phyloP scores from a whole-genome alignment of 2,797 vertebrate genomes.

The Pristis pectinata region DNA sequence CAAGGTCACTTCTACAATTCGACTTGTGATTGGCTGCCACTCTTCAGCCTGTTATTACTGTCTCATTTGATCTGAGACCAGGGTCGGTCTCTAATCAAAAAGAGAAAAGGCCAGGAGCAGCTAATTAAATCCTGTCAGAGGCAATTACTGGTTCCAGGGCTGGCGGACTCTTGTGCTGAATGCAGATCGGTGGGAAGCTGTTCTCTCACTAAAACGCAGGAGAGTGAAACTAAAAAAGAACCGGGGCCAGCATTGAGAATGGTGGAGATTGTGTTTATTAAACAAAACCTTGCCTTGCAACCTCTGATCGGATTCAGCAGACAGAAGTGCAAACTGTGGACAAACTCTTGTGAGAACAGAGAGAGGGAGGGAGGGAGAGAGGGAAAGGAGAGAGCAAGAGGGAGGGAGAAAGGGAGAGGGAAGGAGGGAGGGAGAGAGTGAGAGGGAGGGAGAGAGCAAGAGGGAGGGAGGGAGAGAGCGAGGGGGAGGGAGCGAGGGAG shows the following conservation, averaged over 20 bases:
- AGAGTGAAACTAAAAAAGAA: not conserved
- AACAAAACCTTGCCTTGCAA: not conserved
- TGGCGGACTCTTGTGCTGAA: constrained; percentile 69
- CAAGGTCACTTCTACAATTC: constrained; percentile 72
- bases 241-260: not conserved
- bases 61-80: constrained; percentile 75
- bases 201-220: not conserved
- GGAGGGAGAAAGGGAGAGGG: too few relatives aligned
- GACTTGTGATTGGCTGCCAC: constrained; percentile 68
- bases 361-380: too few relatives aligned
- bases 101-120: constrained; percentile 76
- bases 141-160: constrained; percentile 79
- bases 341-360: not conserved
- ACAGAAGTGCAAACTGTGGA: not conserved
- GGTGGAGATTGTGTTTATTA: not conserved
- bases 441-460: too few relatives aligned
- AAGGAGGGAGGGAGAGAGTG: too few relatives aligned
- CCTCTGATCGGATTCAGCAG: not conserved
- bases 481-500: too few relatives aligned
- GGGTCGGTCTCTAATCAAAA: constrained; percentile 74
- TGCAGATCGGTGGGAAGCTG: constrained; percentile 70
- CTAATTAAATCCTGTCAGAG: constrained; percentile 87
- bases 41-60: constrained; percentile 69
- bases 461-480: too few relatives aligned
- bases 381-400: too few relatives aligned